phyloP scores from a whole-genome alignment of 2,888 invertebrate genomes.

The Gymnosoma rotundatum region DNA sequence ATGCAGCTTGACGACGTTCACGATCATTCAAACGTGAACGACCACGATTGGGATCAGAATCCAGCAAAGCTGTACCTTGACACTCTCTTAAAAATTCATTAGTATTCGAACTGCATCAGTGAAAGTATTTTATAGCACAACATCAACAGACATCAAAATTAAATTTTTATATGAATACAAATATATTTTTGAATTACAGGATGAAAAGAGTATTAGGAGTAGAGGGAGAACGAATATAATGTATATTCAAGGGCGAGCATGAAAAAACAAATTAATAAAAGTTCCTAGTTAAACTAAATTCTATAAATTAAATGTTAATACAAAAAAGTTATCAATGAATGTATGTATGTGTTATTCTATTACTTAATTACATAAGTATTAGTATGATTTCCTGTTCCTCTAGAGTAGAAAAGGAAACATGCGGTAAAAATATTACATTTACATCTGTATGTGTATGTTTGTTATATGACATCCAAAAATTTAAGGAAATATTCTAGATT shows the following conservation, averaged over 20 bases:
- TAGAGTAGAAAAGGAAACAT: conserved; percentile 36
- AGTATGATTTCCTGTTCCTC: background rate
- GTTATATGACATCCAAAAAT: conserved; percentile 61
- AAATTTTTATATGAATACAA: conserved; percentile 64
- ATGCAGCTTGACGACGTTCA: conserved; percentile 92
- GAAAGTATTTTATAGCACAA: conserved; percentile 63
- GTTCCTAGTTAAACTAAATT: conserved; percentile 18
- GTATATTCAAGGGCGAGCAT: conserved; percentile 13
- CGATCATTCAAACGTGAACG: conserved; percentile 87
- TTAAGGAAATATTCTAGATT: conserved; percentile 55
- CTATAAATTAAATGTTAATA: background rate
- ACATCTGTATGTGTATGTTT: conserved; percentile 38
- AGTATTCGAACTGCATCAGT: conserved; percentile 87
- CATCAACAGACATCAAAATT: conserved; percentile 70
- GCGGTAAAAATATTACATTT: conserved; percentile 45
- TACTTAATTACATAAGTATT: background rate
- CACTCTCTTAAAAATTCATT: conserved; percentile 91
- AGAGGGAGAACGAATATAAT: conserved; percentile 23
- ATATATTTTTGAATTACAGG: conserved; percentile 56
- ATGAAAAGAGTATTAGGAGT: conserved; percentile 4
- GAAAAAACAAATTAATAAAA: conserved; percentile 24
- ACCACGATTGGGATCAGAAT: conserved; percentile 82
- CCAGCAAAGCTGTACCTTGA: conserved; percentile 83
- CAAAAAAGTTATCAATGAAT: background rate
- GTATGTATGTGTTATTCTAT: background rate